Percentiles rank a stretch among this genome's conserved stretches.
phyloP scores from a whole-genome alignment of 2,113 vertebrate species.

The Dromiciops gliroides region DNA sequence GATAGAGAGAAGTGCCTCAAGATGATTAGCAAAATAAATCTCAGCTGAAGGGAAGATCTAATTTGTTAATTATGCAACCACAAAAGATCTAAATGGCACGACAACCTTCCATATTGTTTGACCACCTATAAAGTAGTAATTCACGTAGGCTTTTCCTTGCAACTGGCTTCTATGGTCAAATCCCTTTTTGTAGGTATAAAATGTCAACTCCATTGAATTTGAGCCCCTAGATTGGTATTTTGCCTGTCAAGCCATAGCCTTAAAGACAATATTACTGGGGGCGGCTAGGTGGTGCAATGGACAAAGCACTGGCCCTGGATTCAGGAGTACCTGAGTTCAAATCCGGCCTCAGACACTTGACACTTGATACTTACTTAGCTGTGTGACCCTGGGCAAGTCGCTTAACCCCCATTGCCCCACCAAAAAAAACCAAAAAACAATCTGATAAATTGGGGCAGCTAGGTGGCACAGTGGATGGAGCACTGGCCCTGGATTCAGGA shows the following conservation, averaged over 20 bases:
- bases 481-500: too few species aligned
- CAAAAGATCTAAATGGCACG: not conserved
- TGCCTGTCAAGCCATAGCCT: not conserved
- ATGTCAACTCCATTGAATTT: conserved; percentile 1
- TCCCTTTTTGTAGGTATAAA: not conserved
- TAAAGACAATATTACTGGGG: not conserved
- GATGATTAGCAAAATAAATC: conserved; percentile 38
- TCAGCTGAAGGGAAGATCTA: conserved; percentile 34
- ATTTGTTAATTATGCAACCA: conserved; percentile 32
- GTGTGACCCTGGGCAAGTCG: too few species aligned
- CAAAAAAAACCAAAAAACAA: too few species aligned
- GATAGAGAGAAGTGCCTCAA: not conserved
- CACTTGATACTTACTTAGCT: too few species aligned
- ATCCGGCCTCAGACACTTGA: too few species aligned
- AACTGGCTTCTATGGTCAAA: not conserved
- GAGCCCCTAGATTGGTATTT: conserved; percentile 9
- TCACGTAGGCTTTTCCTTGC: conserved; percentile 12
- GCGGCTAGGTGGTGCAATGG: too few species aligned
- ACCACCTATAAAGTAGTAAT: conserved; percentile 31
- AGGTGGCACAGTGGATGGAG: too few species aligned
- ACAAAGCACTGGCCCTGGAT: too few species aligned
- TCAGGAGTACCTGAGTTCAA: too few species aligned
- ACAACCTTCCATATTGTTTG: not conserved
- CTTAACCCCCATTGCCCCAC: too few species aligned
- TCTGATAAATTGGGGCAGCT: too few species aligned